Conservation (phyloP, 2,888 invertebrate genomes). For the Trachelus tabidus region DNA sequence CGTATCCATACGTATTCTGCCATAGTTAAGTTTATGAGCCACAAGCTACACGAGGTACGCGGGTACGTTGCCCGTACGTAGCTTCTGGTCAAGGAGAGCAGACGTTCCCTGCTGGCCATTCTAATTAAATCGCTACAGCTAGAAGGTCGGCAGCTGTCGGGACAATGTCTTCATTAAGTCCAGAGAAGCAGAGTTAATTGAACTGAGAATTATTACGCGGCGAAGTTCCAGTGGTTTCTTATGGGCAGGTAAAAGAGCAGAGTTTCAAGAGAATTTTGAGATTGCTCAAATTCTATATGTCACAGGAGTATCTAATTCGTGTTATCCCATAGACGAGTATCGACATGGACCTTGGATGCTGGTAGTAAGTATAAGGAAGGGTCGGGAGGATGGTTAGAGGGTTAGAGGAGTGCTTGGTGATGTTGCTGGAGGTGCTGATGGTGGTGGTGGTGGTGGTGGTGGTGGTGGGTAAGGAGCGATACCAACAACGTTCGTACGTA, state of each 20-base stretch:
- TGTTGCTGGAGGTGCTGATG: neutral
- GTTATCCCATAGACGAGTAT: neutral
- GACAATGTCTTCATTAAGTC: conserved; percentile 44
- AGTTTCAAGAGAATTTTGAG: too few relatives aligned
- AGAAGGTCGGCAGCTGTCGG: conserved; percentile 16
- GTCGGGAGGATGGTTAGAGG: neutral
- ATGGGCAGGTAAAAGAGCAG: neutral
- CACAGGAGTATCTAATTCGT: neutral
- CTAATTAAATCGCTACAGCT: neutral
- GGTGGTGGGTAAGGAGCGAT: neutral
- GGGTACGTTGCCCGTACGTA: neutral
- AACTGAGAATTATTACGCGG: neutral
- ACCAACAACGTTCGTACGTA: neutral
- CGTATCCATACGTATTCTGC: neutral
- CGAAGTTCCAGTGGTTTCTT: neutral
- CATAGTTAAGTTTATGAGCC: neutral
- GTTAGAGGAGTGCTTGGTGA: neutral
- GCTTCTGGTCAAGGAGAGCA: neutral
- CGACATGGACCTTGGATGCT: neutral
- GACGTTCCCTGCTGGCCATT: neutral
- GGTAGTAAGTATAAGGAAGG: neutral
- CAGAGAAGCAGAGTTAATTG: neutral
- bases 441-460: neutral
- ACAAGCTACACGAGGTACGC: neutral
- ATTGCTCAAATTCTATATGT: neutral